phyloP scores from a whole-genome alignment of 2,797 vertebrate species.

The Neomorphus geoffroyi region DNA sequence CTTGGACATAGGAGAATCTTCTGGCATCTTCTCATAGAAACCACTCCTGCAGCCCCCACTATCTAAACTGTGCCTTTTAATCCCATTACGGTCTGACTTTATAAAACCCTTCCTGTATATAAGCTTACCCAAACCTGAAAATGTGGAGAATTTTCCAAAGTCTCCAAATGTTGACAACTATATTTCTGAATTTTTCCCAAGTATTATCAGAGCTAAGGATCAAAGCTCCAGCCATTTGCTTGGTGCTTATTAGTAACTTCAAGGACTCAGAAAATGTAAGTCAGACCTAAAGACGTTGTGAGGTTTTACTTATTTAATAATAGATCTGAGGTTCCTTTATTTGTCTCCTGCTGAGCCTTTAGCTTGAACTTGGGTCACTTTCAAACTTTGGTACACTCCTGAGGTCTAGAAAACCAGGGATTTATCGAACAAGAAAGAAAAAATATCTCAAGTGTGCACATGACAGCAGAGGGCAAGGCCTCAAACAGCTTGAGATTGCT shows the following conservation, averaged over 20 bases:
- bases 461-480: slow-evolving; percentile 60
- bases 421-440: slow-evolving; percentile 56
- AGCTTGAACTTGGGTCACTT: slow-evolving; percentile 57
- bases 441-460: slow-evolving; percentile 30
- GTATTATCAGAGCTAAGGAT: neutral
- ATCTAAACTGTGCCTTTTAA: neutral
- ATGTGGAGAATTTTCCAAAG: neutral
- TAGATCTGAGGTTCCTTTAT: slow-evolving; percentile 49
- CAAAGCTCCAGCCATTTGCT: neutral
- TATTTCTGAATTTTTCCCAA: neutral
- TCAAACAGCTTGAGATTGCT: slow-evolving; percentile 58
- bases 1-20: neutral
- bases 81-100: neutral
- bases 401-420: slow-evolving; percentile 29
- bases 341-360: slow-evolving; percentile 60
- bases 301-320: slow-evolving; percentile 52
- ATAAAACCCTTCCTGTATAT: neutral
- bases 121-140: neutral
- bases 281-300: neutral
- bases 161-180: neutral
- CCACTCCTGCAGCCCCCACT: accelerated
- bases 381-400: slow-evolving; percentile 38
- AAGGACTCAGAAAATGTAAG: slow-evolving; percentile 48
- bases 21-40: neutral
- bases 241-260: slow-evolving; percentile 29